Conservation (phyloP, 2,888 invertebrate species). For the Ophion slaviceki region DNA sequence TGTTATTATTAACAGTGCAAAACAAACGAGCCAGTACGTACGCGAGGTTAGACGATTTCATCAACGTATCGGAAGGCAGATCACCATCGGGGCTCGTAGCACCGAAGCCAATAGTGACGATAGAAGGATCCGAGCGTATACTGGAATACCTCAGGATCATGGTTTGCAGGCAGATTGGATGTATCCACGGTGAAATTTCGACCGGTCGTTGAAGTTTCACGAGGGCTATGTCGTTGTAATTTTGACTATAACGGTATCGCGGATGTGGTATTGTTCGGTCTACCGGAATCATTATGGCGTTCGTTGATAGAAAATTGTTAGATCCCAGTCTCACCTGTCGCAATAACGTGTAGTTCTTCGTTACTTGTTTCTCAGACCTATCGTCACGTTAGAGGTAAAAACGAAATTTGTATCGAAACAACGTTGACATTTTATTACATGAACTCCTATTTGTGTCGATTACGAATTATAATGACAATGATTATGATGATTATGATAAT, state of each 20-base stretch:
- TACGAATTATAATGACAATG: too few relatives aligned
- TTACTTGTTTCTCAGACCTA: background rate
- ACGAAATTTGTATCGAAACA: too few relatives aligned
- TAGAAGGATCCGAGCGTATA: constrained; percentile 54
- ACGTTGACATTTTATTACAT: too few relatives aligned
- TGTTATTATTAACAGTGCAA: too few relatives aligned
- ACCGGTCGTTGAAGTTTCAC: background rate
- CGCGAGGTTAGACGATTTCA: too few relatives aligned
- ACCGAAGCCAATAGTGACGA: constrained; percentile 72
- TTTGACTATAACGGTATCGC: background rate
- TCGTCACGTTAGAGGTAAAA: background rate
- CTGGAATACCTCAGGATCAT: constrained; percentile 63
- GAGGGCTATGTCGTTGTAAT: background rate
- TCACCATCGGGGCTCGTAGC: too few relatives aligned
- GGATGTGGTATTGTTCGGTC: background rate
- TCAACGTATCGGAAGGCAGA: too few relatives aligned
- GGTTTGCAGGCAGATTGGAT: constrained; percentile 77
- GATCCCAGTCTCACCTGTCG: background rate
- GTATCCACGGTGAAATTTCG: constrained; percentile 60
- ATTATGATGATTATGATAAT: too few relatives aligned
- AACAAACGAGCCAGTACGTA: too few relatives aligned
- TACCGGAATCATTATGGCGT: background rate
- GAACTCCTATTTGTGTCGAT: too few relatives aligned
- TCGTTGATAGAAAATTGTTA: background rate
- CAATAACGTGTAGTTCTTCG: background rate